Evolutionary conservation across 2,888 invertebrate species (phyloP), one percentile per base, ranked within the genome.

Genomic region (Julus scanicus): DNA sequence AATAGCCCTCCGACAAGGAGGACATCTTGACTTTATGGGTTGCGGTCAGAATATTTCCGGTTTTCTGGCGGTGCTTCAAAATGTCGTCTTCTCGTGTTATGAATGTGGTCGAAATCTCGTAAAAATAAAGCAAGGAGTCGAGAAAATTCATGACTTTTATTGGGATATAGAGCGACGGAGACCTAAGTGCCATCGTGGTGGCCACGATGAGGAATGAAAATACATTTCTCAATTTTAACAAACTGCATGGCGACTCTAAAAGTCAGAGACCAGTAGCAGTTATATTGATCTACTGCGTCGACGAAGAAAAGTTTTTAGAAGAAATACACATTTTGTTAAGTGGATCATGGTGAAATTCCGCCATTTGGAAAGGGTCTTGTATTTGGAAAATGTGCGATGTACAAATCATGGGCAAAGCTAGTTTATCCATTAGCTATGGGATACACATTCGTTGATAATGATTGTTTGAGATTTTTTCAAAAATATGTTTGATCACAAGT

Each of bases 11-110:
- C 44, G 44, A 44, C 44, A n/a, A 63, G 29, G 71, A 29, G 71
- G 71, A 71, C 71, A 71, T 71, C 71, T 71, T 71, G 71, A 71
- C 11, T 71, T 71, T 71, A 71, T 71, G 63, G 71, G n/a, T 71
- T 11, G 71, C 71, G 71, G 71, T 71, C 71, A 71, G 71, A n/a
- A 71, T n/a, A 29, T 71, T 71, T 71, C 71, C 71, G 71, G 71
- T 71, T 29, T 29, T 29, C 71, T 71, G 71, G 63, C 63, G 63
- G 63, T n/a, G 63, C 63, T 63, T 63, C 63, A 63, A 63, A n/a
- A 63, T n/a, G 63, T 63, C 63, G 63, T 53, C 53, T 53, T 13
- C 3, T 17, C 17, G 15, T 13, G 53, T 63, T 63, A 63, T 63
- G 63, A 63, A 63, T 63, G 63, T n/a, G n/a, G 71, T 71, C 71